phyloP scores from a whole-genome alignment of 2,888 invertebrate species.

The Phaedon cochleariae region DNA sequence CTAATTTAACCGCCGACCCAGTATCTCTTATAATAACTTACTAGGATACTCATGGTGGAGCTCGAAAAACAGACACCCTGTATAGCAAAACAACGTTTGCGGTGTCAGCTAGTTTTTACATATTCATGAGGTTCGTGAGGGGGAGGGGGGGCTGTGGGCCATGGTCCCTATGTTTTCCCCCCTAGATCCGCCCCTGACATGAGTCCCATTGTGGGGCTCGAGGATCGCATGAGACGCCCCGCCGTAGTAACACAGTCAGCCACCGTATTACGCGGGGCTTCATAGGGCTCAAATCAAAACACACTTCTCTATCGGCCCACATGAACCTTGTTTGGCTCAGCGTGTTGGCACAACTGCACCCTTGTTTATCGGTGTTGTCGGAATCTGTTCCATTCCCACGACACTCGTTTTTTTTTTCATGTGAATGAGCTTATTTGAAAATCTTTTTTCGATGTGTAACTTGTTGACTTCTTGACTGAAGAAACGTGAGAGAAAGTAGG shows the following conservation, averaged over 20 bases:
- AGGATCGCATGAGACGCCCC: neutral
- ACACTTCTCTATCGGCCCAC: slow-evolving; percentile 36
- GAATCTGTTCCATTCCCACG: slow-evolving; percentile 41
- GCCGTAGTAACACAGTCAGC: neutral
- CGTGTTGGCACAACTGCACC: slow-evolving; percentile 39
- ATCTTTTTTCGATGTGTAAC: neutral
- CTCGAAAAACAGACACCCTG: too few species aligned
- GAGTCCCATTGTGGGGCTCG: neutral
- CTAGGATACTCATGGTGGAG: too few species aligned
- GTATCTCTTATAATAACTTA: too few species aligned
- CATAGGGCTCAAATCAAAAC: neutral
- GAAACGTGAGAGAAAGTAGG: neutral
- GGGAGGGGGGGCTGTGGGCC: too few species aligned
- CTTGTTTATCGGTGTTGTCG: slow-evolving; percentile 27
- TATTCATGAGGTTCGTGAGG: too few species aligned
- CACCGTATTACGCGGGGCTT: neutral
- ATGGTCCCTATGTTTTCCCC: too few species aligned
- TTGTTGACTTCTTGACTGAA: neutral
- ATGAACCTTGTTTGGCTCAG: slow-evolving; percentile 40
- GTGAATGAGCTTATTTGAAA: neutral
- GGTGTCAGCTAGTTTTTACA: too few species aligned
- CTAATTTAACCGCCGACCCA: too few species aligned
- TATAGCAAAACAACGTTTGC: too few species aligned
- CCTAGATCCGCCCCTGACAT: too few species aligned
- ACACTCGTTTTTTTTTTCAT: slow-evolving; percentile 30